A percentile compares a stretch with the other conserved stretches of the same genome.
Conservation (phyloP, 2,113 vertebrate genomes). For the Choloepus hoffmanni region DNA sequence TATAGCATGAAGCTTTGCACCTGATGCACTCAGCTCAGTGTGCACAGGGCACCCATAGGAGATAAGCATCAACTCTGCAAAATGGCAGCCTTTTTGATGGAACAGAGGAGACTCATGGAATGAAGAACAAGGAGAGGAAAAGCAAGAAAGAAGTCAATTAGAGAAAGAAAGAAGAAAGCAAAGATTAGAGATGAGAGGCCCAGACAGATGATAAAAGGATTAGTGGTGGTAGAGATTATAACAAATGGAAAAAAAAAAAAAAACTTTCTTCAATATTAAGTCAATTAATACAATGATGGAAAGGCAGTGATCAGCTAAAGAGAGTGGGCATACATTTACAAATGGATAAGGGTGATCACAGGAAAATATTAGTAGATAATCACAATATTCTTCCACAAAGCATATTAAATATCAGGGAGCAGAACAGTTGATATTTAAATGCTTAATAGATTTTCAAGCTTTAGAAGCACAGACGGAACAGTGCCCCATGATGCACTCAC, state of each 20-base stretch:
- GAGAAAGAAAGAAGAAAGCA: conserved; percentile 6
- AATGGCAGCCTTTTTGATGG: background rate
- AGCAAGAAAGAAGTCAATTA: background rate
- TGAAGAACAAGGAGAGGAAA: background rate
- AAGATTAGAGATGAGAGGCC: background rate
- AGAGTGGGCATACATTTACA: background rate
- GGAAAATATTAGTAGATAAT: background rate
- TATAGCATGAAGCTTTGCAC: background rate
- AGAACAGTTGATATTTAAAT: conserved; percentile 62
- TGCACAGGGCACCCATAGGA: background rate
- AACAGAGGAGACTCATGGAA: background rate
- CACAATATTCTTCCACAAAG: conserved; percentile 20
- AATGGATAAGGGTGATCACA: background rate
- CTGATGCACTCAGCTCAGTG: too few relatives aligned
- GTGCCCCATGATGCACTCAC: background rate
- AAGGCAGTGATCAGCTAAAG: background rate
- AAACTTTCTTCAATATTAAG: background rate
- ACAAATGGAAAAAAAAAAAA: background rate
- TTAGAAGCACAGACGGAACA: conserved; percentile 39
- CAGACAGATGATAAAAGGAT: background rate
- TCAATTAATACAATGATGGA: background rate
- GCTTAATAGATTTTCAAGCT: conserved; percentile 63
- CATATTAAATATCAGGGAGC: conserved; percentile 24
- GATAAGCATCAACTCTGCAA: background rate
- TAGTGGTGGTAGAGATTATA: background rate